A percentile compares a stretch with the other conserved stretches of the same genome.
phyloP scores from a whole-genome alignment of 2,888 invertebrate species.

The Spilosoma lubricipeda region DNA sequence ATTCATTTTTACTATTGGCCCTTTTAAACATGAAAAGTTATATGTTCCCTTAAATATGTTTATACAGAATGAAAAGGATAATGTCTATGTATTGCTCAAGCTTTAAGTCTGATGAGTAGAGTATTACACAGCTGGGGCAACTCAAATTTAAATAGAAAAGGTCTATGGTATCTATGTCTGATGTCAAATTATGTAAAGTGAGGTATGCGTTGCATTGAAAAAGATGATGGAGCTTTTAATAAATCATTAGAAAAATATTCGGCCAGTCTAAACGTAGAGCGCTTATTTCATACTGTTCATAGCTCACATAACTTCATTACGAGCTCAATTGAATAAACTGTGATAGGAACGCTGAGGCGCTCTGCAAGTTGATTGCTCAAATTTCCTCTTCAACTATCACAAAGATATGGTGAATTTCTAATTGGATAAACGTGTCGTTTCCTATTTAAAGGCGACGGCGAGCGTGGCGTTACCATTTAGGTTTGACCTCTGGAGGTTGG shows the following conservation, averaged over 20 bases:
- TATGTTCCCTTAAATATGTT: too few species aligned
- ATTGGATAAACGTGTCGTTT: conserved; percentile 87
- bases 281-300: conserved; percentile 73
- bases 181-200: neutral
- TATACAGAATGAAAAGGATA: neutral
- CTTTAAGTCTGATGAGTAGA: too few species aligned
- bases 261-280: conserved; percentile 60
- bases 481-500: conserved; percentile 66
- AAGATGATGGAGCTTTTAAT: conserved; percentile 7
- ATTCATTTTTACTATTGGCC: too few species aligned
- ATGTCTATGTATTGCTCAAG: neutral
- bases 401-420: conserved; percentile 87
- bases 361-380: conserved; percentile 86
- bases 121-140: neutral
- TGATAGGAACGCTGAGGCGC: conserved; percentile 84
- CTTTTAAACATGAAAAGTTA: too few species aligned
- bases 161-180: neutral
- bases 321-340: conserved; percentile 86
- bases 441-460: conserved; percentile 86
- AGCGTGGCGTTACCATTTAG: conserved; percentile 75
- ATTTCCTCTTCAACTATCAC: conserved; percentile 86
- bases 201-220: neutral
- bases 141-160: neutral
- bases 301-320: conserved; percentile 84
- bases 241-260: conserved; percentile 55